These are phyloP conservation scores for Cancer borealis DNA, from an alignment of 2,888 invertebrate species.

Conservation along the genomic window DNA sequence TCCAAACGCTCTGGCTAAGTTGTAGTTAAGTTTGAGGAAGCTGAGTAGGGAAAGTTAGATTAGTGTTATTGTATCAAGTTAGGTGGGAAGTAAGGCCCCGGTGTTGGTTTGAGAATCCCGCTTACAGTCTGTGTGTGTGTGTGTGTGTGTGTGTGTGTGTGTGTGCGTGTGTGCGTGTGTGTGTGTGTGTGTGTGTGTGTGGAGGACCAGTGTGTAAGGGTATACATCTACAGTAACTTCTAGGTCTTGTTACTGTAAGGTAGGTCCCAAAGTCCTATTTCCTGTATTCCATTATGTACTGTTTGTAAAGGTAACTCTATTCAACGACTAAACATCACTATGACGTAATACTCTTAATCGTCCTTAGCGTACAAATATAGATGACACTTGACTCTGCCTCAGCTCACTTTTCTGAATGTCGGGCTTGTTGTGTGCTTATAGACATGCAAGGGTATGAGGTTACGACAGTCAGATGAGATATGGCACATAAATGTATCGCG, in stretches of 20 bases:
- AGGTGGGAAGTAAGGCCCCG: not conserved
- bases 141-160: too few species aligned
- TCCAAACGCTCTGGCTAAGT: not conserved
- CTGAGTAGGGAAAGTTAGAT: constrained; percentile 1
- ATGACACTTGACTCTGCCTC: not conserved
- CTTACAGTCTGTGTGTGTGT: not conserved
- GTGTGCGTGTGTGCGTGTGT: not conserved
- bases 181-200: not conserved
- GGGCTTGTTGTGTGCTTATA: not conserved
- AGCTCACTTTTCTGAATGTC: not conserved
- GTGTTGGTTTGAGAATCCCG: not conserved
- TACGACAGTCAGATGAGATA: not conserved
- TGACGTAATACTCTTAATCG: not conserved
- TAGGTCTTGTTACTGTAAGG: not conserved
- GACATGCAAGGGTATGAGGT: not conserved
- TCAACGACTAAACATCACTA: too few species aligned
- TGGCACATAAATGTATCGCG: not conserved
- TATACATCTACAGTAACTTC: not conserved
- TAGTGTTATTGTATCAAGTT: not conserved
- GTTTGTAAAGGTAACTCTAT: too few species aligned
- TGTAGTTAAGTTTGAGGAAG: not conserved
- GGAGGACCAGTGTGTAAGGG: not conserved
- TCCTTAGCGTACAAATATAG: not conserved
- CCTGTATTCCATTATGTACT: not conserved
- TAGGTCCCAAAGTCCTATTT: not conserved